Percentiles rank a stretch among this genome's conserved stretches.
These are phyloP conservation scores for Tetrao urogallus DNA, from an alignment of 2,113 vertebrate genomes.

Conservation along the genomic window DNA sequence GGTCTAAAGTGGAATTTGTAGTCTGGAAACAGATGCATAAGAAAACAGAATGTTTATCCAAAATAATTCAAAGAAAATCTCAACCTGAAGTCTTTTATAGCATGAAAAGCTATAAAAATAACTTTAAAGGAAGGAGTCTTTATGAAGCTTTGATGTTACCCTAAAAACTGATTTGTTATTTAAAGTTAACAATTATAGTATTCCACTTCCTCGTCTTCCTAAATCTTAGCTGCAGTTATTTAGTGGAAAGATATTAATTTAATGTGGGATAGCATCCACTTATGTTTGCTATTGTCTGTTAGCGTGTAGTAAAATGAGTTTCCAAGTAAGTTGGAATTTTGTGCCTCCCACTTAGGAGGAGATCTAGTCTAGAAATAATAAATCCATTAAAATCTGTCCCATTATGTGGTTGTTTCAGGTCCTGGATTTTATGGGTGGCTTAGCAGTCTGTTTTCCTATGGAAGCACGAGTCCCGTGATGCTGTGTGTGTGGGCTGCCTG, in stretches of 20 bases:
- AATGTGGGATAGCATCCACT: neutral
- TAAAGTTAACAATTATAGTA: fast-evolving
- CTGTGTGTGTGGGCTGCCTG: fast-evolving
- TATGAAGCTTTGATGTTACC: neutral
- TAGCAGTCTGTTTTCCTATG: neutral
- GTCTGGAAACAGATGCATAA: neutral
- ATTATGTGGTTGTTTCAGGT: neutral
- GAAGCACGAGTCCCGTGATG: neutral
- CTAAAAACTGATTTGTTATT: neutral
- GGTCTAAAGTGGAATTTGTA: neutral
- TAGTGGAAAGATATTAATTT: neutral
- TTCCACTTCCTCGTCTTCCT: neutral
- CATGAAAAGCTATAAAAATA: neutral
- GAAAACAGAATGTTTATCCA: neutral
- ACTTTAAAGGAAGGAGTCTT: neutral
- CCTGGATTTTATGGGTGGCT: neutral
- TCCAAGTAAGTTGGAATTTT: neutral
- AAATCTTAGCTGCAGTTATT: neutral
- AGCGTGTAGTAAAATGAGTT: neutral
- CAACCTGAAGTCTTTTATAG: neutral
- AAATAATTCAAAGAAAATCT: neutral
- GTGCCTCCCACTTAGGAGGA: neutral
- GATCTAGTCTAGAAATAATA: neutral
- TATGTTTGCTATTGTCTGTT: neutral
- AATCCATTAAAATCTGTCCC: neutral